These are phyloP conservation scores for Microcebus ravelobensis DNA, from an alignment of 2,113 vertebrate species.

Conservation along the genomic window DNA sequence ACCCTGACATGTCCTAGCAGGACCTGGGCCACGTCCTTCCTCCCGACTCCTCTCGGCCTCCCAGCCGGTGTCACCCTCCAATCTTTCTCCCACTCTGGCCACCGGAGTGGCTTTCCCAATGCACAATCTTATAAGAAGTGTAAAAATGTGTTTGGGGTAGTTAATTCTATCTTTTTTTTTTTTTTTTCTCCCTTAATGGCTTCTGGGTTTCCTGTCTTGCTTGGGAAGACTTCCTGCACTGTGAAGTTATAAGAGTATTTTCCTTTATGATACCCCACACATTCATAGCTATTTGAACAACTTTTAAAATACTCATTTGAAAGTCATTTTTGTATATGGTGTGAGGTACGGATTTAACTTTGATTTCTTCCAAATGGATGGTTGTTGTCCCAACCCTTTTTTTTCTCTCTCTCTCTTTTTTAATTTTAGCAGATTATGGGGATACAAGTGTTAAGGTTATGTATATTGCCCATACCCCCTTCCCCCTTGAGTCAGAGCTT, in stretches of 20 bases:
- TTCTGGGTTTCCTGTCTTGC: neutral
- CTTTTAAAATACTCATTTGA: neutral
- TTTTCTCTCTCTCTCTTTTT: too few species aligned
- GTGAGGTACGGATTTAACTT: neutral
- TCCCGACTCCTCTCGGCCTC: rapidly evolving
- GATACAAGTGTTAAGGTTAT: too few species aligned
- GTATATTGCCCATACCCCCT: too few species aligned
- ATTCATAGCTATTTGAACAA: neutral
- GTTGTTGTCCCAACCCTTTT: neutral
- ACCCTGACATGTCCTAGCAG: neutral
- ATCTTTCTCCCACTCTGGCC: rapidly evolving
- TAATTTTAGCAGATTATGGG: too few species aligned
- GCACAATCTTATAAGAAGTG: neutral
- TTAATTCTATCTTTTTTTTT: neutral
- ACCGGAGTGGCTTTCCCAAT: neutral
- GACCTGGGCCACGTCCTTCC: too few species aligned
- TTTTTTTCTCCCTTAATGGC: neutral
- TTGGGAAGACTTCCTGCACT: neutral
- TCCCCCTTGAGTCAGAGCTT: too few species aligned
- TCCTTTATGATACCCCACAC: neutral
- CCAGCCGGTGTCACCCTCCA: too few species aligned
- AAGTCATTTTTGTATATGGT: neutral
- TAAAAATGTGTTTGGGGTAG: too few species aligned
- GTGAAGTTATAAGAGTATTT: neutral
- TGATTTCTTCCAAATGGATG: neutral